Evolutionary conservation across 37 sponge, comb jelly and placozoan genomes (phyloP).

Genomic region (Ianthella basta): DNA sequence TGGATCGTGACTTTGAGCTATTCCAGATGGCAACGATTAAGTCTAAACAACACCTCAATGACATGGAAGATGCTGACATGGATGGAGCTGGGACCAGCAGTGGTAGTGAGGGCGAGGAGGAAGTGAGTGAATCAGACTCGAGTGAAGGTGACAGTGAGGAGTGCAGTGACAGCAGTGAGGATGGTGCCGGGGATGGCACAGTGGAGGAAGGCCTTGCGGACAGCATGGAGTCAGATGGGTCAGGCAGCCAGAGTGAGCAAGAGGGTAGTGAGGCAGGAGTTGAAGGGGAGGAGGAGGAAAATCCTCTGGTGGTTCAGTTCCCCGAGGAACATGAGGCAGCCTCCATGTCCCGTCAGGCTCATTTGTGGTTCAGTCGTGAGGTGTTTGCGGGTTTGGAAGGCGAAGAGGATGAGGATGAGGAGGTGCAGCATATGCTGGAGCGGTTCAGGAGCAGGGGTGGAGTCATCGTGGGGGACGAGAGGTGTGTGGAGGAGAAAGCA

Average conservation of each 20-base stretch:
- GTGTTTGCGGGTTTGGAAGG: conserved; percentile 52
- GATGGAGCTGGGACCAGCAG: not conserved
- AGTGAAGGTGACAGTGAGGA: conserved; percentile 13
- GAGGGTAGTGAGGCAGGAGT: conserved; percentile 18
- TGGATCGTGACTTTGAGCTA: conserved; percentile 40
- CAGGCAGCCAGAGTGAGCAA: not conserved
- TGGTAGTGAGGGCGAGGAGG: conserved; percentile 1
- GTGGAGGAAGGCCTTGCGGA: conserved; percentile 34
- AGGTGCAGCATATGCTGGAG: conserved; percentile 57
- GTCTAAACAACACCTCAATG: conserved; percentile 51
- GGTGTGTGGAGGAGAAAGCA: not conserved
- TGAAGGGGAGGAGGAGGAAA: conserved; percentile 46
- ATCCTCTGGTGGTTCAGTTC: conserved; percentile 81
- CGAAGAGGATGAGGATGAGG: conserved; percentile 71
- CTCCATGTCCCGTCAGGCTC: conserved; percentile 31
- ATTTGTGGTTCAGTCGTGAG: conserved; percentile 67
- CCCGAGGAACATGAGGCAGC: conserved; percentile 42
- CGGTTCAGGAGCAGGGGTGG: conserved; percentile 29
- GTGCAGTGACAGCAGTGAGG: conserved; percentile 15
- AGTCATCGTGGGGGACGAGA: not conserved
- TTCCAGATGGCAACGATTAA: conserved; percentile 62
- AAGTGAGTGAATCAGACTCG: conserved; percentile 15
- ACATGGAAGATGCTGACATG: conserved; percentile 61
- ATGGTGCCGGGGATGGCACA: not conserved
- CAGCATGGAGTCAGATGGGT: not conserved